Evolutionary conservation across 2,113 vertebrate species (phyloP).

Genomic region (Dunckerocampus dactyliophorus): DNA sequence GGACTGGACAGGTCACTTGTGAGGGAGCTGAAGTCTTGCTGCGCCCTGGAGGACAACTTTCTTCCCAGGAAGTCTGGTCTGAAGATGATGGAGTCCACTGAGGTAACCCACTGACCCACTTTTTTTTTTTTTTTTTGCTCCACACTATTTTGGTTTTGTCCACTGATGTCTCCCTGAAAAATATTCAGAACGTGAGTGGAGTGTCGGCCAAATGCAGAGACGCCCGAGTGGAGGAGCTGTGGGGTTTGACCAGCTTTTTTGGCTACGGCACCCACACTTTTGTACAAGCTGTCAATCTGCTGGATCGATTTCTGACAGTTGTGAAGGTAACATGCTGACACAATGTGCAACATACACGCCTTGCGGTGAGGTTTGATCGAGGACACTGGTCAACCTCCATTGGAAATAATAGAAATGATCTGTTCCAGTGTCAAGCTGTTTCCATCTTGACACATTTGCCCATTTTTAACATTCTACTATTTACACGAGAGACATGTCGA

Average conservation of each 20-base stretch:
- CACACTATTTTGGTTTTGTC: neutral
- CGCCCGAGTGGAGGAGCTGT: conserved; percentile 88
- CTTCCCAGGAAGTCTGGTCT: conserved; percentile 87
- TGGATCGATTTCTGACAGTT: conserved; percentile 90
- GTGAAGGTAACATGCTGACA: conserved; percentile 83
- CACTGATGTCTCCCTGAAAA: neutral
- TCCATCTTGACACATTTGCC: neutral
- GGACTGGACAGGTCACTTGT: conserved; percentile 70
- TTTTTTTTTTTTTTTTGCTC: neutral
- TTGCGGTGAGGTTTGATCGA: too few relatives aligned
- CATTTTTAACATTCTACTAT: neutral
- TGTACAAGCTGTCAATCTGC: conserved; percentile 89
- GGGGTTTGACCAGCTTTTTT: conserved; percentile 92
- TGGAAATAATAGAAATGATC: neutral
- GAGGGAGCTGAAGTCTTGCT: conserved; percentile 82
- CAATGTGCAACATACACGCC: too few relatives aligned
- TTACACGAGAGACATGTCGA: too few relatives aligned
- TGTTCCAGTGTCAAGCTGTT: neutral
- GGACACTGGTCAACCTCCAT: neutral
- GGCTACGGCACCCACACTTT: conserved; percentile 93
- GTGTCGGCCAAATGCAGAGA: conserved; percentile 88
- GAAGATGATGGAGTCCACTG: conserved; percentile 82
- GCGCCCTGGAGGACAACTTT: conserved; percentile 82
- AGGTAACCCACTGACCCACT: conserved; percentile 70
- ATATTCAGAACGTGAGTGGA: conserved; percentile 76